phyloP scores from a whole-genome alignment of 2,797 vertebrate genomes.

The Falco berigora region DNA sequence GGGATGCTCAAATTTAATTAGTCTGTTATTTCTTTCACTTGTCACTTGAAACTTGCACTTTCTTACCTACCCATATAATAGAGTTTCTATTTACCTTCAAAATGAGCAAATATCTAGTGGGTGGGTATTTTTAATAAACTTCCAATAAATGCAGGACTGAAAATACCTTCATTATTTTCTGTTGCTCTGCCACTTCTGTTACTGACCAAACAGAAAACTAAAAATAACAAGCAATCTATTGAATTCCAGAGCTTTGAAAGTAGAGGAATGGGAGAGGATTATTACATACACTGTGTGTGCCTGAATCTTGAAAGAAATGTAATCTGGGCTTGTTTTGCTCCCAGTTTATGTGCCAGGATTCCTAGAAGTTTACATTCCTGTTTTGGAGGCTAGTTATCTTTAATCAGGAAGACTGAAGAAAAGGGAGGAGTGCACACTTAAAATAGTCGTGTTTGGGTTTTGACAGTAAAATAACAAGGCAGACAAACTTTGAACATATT shows the following conservation, averaged over 20 bases:
- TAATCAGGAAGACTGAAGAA: conserved; percentile 33
- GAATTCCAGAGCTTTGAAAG: conserved; percentile 20
- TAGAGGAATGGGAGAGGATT: neutral
- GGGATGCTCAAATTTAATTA: neutral
- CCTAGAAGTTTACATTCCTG: conserved; percentile 51
- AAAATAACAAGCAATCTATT: neutral
- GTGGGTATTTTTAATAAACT: neutral
- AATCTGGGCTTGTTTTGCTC: neutral
- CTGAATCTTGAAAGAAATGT: neutral
- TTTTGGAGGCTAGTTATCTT: conserved; percentile 30
- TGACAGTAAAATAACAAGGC: neutral
- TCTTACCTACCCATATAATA: neutral
- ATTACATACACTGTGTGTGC: neutral
- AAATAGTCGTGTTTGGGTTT: neutral
- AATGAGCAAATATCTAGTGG: neutral
- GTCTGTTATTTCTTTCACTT: neutral
- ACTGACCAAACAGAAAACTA: neutral
- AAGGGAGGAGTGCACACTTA: neutral
- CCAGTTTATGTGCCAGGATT: neutral
- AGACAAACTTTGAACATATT: neutral
- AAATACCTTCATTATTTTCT: neutral
- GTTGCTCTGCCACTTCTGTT: neutral
- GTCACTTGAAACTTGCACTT: conserved; percentile 33
- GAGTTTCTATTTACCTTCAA: conserved; percentile 15
- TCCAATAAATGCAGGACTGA: neutral